Evolutionary conservation across 2,888 invertebrate species (phyloP), one percentile per base, ranked within the genome.

Genomic region (Macrophya annulata): DNA sequence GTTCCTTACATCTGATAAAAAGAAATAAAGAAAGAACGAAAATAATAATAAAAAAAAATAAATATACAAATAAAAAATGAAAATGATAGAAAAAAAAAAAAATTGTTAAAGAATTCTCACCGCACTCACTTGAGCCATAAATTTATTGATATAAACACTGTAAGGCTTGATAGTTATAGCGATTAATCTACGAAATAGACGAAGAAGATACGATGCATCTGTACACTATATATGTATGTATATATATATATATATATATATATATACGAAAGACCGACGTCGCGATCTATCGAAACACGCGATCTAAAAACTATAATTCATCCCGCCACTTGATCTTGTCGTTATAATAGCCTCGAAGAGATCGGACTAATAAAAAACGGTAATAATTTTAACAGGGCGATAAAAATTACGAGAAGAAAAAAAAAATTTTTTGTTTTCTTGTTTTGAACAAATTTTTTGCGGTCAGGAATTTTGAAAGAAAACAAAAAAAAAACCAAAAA

Each of bases 261-360:
- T 31, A 31, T 10, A 55, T 17, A 5, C 55, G 1, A 17, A 17
- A 55, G 55, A 65, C 31, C 65, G 37, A 17, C 76, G 51, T 31
- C n/a, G 31, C 77, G 55, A 77, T 77, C 55, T 77, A 77, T 77
- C 77, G 51, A 77, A 51, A 17, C 77, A 55, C 55, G 77, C 77
- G 48, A 77, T 77, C 77, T 77, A 77, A 48, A 77, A 48, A 37
- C 55, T 31, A 48, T 77, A 15, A 77, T 31, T 77, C 31, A 77
- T 77, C 17, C 55, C 31, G 77, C 77, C 77, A 77, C 77, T 77
- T 51, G 55, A 77, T 51, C 51, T 77, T 51, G 77, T 77, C 68
- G 17, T 31, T 68, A 17, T 17, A 37, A 68, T 4, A 68, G 15
- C 31, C 72, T 9, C 9, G 17, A n/a, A n/a, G 9, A 9, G 37